phyloP scores from a whole-genome alignment of 1,140 invertebrate genomes.

The Drosophila arizonae region DNA sequence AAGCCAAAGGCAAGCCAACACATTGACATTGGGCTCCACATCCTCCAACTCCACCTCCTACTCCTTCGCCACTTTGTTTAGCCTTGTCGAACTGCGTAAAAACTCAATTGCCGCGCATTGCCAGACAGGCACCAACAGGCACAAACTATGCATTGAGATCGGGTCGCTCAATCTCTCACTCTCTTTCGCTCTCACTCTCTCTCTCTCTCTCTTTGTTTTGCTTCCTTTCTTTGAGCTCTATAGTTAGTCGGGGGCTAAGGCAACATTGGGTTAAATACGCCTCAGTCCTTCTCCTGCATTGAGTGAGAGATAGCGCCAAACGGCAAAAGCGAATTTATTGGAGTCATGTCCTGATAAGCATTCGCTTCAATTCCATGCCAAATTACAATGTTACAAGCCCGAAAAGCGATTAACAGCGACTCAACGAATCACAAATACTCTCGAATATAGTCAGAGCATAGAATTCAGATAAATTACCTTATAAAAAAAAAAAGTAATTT shows the following conservation, averaged over 20 bases:
- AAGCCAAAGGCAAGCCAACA: conserved; percentile 26
- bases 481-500: too few relatives aligned
- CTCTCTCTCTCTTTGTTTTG: not conserved
- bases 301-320: conserved; percentile 63
- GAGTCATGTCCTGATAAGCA: conserved; percentile 79
- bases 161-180: not conserved
- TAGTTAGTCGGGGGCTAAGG: conserved; percentile 13
- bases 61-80: conserved; percentile 9
- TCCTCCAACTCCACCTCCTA: conserved; percentile 4
- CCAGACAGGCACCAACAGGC: conserved; percentile 30
- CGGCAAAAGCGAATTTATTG: conserved; percentile 74
- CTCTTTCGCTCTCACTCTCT: not conserved
- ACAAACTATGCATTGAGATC: conserved; percentile 19
- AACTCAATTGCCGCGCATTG: conserved; percentile 77
- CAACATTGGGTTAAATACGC: conserved; percentile 64
- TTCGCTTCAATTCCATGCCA: conserved; percentile 69
- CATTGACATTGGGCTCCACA: conserved; percentile 22
- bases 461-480: not conserved
- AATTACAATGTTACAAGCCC: conserved; percentile 69
- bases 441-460: not conserved
- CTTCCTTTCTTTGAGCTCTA: not conserved
- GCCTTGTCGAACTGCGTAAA: conserved; percentile 73
- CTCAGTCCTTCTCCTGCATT: conserved; percentile 21
- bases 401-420: not conserved
- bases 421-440: conserved; percentile 27